Base-by-base conservation (phyloP, 2,797 vertebrate genomes). In the Leptatherina wallacei region DNA sequence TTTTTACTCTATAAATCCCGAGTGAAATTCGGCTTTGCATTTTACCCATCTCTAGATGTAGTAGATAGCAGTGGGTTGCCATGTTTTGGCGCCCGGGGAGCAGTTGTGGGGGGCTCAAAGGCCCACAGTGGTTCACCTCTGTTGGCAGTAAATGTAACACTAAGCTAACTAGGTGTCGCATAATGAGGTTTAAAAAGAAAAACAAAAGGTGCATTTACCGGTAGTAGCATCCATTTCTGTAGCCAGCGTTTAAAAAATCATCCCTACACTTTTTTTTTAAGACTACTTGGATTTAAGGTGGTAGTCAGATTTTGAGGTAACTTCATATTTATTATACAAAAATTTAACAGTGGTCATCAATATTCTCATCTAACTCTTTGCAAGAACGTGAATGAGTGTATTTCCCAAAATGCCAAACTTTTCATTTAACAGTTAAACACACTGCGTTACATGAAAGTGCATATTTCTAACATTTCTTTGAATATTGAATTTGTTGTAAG, bases 391-490 rank as follows among this genome's bases (percentile, higher is more conserved):
- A 73, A 61, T 18, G 42, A 42, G 18, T 14, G 5, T 52, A 40
- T 61, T 74, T 78, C 44, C 29, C 36, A 32, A 78, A 79, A 73
- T 61, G 42, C 71, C 67, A 30, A 69, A 66, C 55, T 77, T 42
- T 47, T 58, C 61, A 8, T 67, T 67, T n/a, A 64, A 69, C 27
- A 63, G 55, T 57, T 54, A 10, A 61, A 68, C 51, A 59, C 29
- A 54, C 33, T 44, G 22, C 61, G 30, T 55, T 42, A 63, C 29
- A 72, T 36, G 61, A 61, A 77, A 32, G 62, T 24, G 52, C 35
- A 32, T 13, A 36, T 68, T 36, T 64, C 22, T 36, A 36, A 60
- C 3, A 49, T 51, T 57, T 58, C 22, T 72, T 22, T 29, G 76
- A 75, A 65, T 63, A 38, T 61, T 38, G 56, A 78, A 65, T 49